Conservation (phyloP, 2,797 vertebrate species). For the Myiotriccus ornatus region DNA sequence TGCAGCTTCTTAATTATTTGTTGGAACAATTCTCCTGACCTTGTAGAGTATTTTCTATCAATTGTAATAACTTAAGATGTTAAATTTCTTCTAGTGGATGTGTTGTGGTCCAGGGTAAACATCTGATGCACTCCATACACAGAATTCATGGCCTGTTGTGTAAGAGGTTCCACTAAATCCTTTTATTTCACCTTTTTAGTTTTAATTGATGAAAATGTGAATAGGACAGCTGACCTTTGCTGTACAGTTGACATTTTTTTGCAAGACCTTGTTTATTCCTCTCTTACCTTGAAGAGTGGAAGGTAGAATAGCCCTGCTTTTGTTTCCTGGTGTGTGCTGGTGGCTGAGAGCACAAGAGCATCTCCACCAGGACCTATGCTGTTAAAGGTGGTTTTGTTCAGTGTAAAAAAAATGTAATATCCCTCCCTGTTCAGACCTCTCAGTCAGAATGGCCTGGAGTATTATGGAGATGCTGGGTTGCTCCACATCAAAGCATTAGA, state of each 20-base stretch:
- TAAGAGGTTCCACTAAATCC: not conserved
- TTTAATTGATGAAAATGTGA: not conserved
- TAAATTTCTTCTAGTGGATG: not conserved
- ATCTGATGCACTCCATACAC: rapidly evolving
- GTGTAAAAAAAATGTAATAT: not conserved
- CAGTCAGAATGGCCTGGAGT: not conserved
- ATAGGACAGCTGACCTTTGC: not conserved
- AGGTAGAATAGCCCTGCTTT: not conserved
- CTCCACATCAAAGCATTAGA: not conserved
- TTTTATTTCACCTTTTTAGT: not conserved
- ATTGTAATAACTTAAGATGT: not conserved
- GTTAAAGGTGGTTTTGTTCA: not conserved
- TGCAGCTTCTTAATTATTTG: not conserved
- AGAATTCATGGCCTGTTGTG: not conserved
- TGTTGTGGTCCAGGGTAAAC: not conserved
- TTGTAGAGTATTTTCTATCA: not conserved
- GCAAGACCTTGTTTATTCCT: not conserved
- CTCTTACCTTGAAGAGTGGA: not conserved
- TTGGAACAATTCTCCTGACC: not conserved
- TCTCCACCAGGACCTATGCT: not conserved
- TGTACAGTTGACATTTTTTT: not conserved
- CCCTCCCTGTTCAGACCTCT: not conserved
- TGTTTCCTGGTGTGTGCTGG: not conserved
- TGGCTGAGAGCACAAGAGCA: not conserved
- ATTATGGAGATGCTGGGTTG: not conserved